These are phyloP conservation scores for Saturnia japonica DNA, from an alignment of 2,888 invertebrate genomes.

Conservation along the genomic window DNA sequence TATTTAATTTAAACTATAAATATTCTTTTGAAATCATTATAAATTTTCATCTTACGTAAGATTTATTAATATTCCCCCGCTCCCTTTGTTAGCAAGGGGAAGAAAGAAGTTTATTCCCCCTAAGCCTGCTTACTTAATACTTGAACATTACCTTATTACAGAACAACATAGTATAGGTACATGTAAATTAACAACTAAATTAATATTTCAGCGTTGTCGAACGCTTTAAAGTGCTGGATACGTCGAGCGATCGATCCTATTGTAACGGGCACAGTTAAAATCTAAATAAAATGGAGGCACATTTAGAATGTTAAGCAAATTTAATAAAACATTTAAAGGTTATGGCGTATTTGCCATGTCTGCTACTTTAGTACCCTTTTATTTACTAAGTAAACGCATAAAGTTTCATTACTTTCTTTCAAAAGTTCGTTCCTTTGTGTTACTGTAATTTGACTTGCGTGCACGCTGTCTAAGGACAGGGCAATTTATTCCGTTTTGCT, in stretches of 20 bases:
- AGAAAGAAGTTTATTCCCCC: too few species aligned
- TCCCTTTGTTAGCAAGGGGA: too few species aligned
- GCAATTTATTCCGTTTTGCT: constrained; percentile 31
- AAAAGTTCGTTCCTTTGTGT: constrained; percentile 32
- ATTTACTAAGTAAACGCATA: constrained; percentile 33
- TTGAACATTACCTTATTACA: too few species aligned
- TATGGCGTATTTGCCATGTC: neutral
- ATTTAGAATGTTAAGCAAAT: neutral
- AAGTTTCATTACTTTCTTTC: constrained; percentile 44
- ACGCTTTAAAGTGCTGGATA: neutral
- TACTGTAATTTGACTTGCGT: constrained; percentile 41
- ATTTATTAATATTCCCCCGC: too few species aligned
- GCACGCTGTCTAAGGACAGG: constrained; percentile 29
- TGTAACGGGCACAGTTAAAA: neutral
- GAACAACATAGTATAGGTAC: too few species aligned
- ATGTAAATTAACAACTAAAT: neutral
- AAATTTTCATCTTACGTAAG: too few species aligned
- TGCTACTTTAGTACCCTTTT: constrained; percentile 28
- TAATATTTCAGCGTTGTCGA: neutral
- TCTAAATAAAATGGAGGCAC: neutral
- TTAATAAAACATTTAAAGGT: neutral
- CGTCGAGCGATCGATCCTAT: too few species aligned
- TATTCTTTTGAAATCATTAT: too few species aligned
- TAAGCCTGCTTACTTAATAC: too few species aligned
- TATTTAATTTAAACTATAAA: too few species aligned